Percentiles rank a stretch among this genome's conserved stretches.
Conservation (phyloP, 2,888 invertebrate species). For the Tenthredo livida region DNA sequence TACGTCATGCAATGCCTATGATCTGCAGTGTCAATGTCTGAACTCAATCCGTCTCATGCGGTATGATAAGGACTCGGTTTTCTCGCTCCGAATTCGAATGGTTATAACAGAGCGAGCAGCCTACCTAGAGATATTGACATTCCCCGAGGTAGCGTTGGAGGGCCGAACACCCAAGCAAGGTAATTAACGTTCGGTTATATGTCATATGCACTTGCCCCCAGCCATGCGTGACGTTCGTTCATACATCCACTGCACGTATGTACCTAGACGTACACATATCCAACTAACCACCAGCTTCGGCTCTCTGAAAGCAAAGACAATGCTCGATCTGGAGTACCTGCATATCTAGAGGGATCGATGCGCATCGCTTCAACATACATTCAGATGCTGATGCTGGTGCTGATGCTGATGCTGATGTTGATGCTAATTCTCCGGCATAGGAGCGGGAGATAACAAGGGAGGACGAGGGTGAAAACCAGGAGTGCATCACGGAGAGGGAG, state of each 20-base stretch:
- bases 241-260: background rate
- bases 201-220: slow-evolving; percentile 32
- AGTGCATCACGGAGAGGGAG: background rate
- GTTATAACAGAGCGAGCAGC: background rate
- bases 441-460: background rate
- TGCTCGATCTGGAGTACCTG: slow-evolving; percentile 21
- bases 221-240: slow-evolving; percentile 23
- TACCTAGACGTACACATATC: background rate
- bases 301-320: slow-evolving; percentile 8
- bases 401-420: slow-evolving; percentile 16
- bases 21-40: background rate
- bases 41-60: background rate
- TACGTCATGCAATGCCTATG: background rate
- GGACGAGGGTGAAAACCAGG: background rate
- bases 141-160: background rate
- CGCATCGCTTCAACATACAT: slow-evolving; percentile 22
- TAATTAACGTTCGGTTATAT: slow-evolving; percentile 38
- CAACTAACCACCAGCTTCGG: background rate
- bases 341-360: background rate
- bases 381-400: slow-evolving; percentile 4
- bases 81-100: background rate
- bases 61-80: background rate
- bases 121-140: background rate
- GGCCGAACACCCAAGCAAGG: slow-evolving; percentile 28
- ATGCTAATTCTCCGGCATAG: background rate